A percentile compares a stretch with the other conserved stretches of the same genome.
Conservation (phyloP, 1,140 invertebrate genomes). For the Samia ricini region DNA sequence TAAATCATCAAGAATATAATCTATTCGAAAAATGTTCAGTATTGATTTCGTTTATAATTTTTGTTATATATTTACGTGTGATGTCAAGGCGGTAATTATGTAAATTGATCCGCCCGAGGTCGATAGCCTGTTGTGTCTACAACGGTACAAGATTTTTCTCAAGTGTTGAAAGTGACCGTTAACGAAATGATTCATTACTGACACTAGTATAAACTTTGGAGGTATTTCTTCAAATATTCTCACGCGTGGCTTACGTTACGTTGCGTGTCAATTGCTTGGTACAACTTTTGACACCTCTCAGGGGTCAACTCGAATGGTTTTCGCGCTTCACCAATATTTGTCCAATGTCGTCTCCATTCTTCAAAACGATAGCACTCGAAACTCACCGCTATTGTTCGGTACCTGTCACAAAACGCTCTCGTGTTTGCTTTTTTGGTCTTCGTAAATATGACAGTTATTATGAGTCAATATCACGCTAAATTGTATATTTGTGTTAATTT, state of each 20-base stretch:
- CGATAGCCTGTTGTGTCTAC: constrained; percentile 33
- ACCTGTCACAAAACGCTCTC: constrained; percentile 19
- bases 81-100: constrained; percentile 43
- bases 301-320: constrained; percentile 58
- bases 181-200: constrained; percentile 71
- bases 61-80: constrained; percentile 25
- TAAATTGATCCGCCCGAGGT: constrained; percentile 45
- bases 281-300: constrained; percentile 62
- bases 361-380: constrained; percentile 33
- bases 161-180: constrained; percentile 60
- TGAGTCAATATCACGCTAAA: not conserved
- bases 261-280: constrained; percentile 58
- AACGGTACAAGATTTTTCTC: constrained; percentile 52
- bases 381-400: constrained; percentile 27
- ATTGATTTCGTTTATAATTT: constrained; percentile 26
- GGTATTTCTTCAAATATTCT: constrained; percentile 72
- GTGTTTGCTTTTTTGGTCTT: constrained; percentile 19
- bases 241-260: constrained; percentile 53
- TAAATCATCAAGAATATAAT: constrained; percentile 18
- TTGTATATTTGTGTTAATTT: not conserved
- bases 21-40: constrained; percentile 8
- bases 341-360: constrained; percentile 37
- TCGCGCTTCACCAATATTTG: constrained; percentile 51
- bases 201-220: constrained; percentile 63
- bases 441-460: constrained; percentile 10